Conservation (phyloP, 2,113 vertebrate species). For the Corythaixoides concolor region DNA sequence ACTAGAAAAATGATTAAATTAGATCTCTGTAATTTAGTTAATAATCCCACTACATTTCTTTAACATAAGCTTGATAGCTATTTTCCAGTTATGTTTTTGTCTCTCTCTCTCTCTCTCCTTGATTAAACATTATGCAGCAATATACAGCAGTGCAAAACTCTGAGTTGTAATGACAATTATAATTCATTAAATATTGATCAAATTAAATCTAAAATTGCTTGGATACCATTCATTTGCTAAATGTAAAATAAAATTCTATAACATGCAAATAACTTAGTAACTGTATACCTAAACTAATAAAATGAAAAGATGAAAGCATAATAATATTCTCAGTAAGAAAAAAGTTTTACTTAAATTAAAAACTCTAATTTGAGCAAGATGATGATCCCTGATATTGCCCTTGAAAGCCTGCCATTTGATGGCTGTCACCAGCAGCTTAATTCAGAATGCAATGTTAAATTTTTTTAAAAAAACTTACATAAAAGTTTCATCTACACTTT, state of each 20-base stretch:
- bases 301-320: not conserved
- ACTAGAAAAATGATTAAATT: slow-evolving; percentile 46
- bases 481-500: not conserved
- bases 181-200: slow-evolving; percentile 70
- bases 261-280: not conserved
- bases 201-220: slow-evolving; percentile 48
- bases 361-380: not conserved
- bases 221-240: slow-evolving; percentile 27
- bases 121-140: slow-evolving; percentile 57
- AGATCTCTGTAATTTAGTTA: slow-evolving; percentile 27
- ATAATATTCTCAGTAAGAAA: not conserved
- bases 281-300: slow-evolving; percentile 34
- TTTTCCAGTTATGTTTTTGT: slow-evolving; percentile 27
- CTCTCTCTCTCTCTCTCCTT: not conserved
- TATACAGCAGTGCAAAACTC: slow-evolving; percentile 4
- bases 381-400: not conserved
- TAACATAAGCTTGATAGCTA: slow-evolving; percentile 5
- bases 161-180: slow-evolving; percentile 48
- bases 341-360: not conserved
- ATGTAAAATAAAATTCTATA: slow-evolving; percentile 32
- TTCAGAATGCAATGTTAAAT: not conserved
- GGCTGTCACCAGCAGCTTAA: not conserved
- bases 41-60: slow-evolving; percentile 27
- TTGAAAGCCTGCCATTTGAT: not conserved
- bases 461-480: not conserved